Conservation (phyloP, 2,888 invertebrate genomes). For the Steromphala cineraria region DNA sequence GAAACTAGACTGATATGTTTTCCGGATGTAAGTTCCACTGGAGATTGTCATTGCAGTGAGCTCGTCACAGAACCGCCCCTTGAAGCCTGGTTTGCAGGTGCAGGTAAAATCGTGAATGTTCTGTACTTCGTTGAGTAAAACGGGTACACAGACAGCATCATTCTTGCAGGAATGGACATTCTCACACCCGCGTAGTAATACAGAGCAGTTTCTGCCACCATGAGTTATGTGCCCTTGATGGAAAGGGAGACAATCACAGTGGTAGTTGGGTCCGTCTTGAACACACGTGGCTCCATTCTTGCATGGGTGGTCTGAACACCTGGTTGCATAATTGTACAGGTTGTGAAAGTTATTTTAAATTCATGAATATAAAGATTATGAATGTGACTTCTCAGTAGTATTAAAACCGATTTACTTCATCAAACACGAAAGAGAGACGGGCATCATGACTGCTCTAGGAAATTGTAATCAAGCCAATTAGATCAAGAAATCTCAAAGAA, state of each 20-base stretch:
- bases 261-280: neutral
- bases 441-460: no score
- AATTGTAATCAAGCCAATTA: no score
- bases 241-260: neutral
- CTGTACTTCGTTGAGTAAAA: neutral
- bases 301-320: conserved; percentile 86
- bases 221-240: neutral
- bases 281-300: conserved; percentile 58
- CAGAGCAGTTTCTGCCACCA: neutral
- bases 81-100: neutral
- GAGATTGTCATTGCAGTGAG: neutral
- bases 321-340: conserved; percentile 69
- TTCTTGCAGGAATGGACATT: neutral
- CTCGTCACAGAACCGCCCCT: neutral
- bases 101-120: neutral
- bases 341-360: no score
- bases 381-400: no score
- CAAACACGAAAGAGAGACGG: no score
- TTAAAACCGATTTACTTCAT: no score
- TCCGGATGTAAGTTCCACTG: neutral
- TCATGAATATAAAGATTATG: no score
- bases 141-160: neutral
- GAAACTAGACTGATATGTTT: neutral
- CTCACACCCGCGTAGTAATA: neutral
- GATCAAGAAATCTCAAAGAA: no score